A percentile compares a stretch with the other conserved stretches of the same genome.
These are phyloP conservation scores for Clarias platycephalus DNA, from an alignment of 2,797 vertebrate species.

Conservation along the genomic window DNA sequence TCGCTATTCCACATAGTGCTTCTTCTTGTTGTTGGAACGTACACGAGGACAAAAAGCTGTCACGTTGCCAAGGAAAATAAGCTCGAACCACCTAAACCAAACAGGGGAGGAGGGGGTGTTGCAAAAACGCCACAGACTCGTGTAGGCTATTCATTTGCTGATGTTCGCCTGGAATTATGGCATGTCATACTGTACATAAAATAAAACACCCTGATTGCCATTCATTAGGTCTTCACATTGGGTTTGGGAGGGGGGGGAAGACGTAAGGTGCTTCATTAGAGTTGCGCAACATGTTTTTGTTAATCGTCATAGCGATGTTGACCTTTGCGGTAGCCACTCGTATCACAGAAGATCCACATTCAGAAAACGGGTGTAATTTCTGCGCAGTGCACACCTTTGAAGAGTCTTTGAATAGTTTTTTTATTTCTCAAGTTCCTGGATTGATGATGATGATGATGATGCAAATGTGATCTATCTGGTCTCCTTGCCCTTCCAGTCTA, in stretches of 20 bases:
- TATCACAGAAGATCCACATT: neutral
- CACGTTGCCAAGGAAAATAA: conserved; percentile 85
- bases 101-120: conserved; percentile 37
- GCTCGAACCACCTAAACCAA: conserved; percentile 77
- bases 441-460: neutral
- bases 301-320: neutral
- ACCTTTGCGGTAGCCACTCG: neutral
- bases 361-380: neutral
- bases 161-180: conserved; percentile 20
- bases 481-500: neutral
- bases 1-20: conserved; percentile 75
- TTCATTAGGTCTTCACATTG: conserved; percentile 7
- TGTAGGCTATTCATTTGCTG: conserved; percentile 33
- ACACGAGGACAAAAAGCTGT: conserved; percentile 79
- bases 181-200: conserved; percentile 6
- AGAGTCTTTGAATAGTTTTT: neutral
- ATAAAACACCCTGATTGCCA: neutral
- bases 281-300: conserved; percentile 1
- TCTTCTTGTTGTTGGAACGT: conserved; percentile 80
- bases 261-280: neutral
- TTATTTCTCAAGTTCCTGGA: neutral
- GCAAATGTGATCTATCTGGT: neutral
- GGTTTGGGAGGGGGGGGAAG: neutral
- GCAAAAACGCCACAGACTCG: conserved; percentile 38
- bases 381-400: conserved; percentile 1